Conservation (phyloP, 2,113 vertebrate genomes). For the Brienomyrus longianalis region DNA sequence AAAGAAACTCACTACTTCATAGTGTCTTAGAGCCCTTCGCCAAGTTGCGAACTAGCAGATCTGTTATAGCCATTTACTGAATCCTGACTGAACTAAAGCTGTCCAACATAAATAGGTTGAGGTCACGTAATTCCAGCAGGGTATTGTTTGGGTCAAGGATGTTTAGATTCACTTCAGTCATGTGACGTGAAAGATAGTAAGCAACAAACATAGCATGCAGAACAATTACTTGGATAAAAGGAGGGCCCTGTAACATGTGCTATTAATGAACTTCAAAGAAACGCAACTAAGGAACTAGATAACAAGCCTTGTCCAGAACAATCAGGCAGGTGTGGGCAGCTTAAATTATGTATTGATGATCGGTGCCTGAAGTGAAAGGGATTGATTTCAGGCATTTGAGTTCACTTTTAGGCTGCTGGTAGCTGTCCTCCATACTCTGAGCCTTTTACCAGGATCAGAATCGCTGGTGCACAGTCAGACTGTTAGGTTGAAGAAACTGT, state of each 20-base stretch:
- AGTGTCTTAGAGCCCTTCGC: neutral
- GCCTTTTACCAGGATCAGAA: neutral
- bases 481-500: no score
- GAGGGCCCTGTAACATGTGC: neutral
- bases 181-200: neutral
- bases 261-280: neutral
- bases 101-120: neutral
- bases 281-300: neutral
- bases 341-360: neutral
- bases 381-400: neutral
- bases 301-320: neutral
- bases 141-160: neutral
- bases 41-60: neutral
- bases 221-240: neutral
- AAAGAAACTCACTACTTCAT: neutral
- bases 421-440: neutral
- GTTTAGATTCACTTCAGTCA: neutral
- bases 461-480: neutral
- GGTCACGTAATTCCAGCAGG: neutral
- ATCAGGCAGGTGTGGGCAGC: neutral
- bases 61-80: neutral
- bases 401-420: neutral
- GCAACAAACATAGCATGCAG: neutral
- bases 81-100: neutral
- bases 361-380: neutral